Base-by-base conservation (phyloP, 2,888 invertebrate species). In the Troides oblongomaculatus region DNA sequence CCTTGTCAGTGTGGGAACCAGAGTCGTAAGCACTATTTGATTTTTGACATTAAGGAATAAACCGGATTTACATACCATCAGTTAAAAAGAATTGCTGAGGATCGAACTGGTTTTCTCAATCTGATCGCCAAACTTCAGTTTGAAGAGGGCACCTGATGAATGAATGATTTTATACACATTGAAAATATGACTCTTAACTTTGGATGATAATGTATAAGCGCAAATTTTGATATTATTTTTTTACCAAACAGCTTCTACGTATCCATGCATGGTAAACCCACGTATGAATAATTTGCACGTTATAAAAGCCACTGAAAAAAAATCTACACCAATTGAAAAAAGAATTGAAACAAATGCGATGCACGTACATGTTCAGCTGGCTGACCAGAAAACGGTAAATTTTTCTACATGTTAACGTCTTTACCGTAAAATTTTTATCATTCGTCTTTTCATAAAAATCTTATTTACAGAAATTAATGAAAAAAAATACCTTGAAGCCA, bases 401-500 rank as follows among this genome's bases (percentile, higher is more conserved):
- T 46, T 39, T 46, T 46, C 14, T 46, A 46, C 46, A 14, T 46
- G 14, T 43, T 10, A 43, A 50, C 18, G 14, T 50, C 3, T 0
- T 50, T 50, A 17, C 17, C 5, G 10, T 18, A 17, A 50, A 14
- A 12, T 50, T 17, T 50, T 50, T 18, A 50, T 18, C 14, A 14
- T 46, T 30, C n/a, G 21, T 39, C 1, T 18, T n/a, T 61, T 59
- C 12, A 1, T 23, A 23, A 61, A 18, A 50, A 23, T 21, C 2
- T 53, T 58, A 14, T 43, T 66, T 70, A 46, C 66, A 90, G 86
- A 83, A 18, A 78, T 81, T 6, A 78, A 87, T 6, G 1, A 89
- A 86, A 73, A 88, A 84, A 76, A 81, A 83, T 77, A 86, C 89
- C 72, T 78, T 89, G 18, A 84, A 81, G 72, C 53, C 75, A 18